A percentile compares a stretch with the other conserved stretches of the same genome.
Conservation (phyloP, 2,888 invertebrate species). For the Tenthredo livida region DNA sequence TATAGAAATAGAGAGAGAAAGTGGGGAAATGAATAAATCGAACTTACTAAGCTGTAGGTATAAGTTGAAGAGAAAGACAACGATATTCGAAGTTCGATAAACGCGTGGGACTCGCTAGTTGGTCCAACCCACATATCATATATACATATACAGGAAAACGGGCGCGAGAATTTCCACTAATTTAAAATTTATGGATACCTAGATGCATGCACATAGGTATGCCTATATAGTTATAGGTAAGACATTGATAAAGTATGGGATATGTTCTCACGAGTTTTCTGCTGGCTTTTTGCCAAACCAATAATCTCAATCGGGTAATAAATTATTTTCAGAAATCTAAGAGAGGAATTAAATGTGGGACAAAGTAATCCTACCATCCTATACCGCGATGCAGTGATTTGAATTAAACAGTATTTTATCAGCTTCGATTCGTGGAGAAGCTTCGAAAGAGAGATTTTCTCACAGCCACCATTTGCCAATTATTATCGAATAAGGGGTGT, state of each 20-base stretch:
- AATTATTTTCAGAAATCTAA: conserved; percentile 64
- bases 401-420: background rate
- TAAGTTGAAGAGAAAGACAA: background rate
- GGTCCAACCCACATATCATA: background rate
- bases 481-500: background rate
- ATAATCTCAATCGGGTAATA: conserved; percentile 71
- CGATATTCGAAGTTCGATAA: background rate
- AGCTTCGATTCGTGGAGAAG: background rate
- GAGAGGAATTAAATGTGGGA: conserved; percentile 39
- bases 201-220: too few species aligned
- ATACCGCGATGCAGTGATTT: background rate
- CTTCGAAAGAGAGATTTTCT: background rate
- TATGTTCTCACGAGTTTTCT: background rate
- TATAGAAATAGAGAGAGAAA: background rate
- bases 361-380: background rate
- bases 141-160: background rate
- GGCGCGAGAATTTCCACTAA: conserved; percentile 56
- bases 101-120: background rate
- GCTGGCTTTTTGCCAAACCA: conserved; percentile 68
- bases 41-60: background rate
- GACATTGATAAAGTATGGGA: conserved; percentile 10
- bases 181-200: conserved; percentile 64
- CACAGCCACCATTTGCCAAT: background rate
- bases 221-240: conserved; percentile 34
- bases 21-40: background rate